Percentiles rank a stretch among this genome's conserved stretches.
phyloP scores from a whole-genome alignment of 2,113 vertebrate species.

The Hippocampus guttulatus region DNA sequence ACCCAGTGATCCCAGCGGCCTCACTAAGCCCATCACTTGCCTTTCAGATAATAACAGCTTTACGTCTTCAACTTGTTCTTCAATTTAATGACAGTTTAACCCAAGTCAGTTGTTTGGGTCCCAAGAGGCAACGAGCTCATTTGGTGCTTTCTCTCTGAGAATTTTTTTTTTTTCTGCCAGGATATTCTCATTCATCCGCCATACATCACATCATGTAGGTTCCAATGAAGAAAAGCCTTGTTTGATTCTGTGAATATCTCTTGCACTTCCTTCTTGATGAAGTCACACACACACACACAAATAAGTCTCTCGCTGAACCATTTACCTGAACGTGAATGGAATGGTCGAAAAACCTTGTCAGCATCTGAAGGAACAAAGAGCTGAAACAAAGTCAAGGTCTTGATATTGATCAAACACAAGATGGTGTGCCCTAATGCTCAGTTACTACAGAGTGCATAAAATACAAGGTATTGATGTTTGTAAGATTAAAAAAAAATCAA shows the following conservation, averaged over 20 bases:
- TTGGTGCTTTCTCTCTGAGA: neutral
- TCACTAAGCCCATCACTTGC: neutral
- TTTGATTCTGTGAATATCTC: neutral
- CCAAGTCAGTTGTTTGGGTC: neutral
- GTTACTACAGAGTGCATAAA: neutral
- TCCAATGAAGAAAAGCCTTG: neutral
- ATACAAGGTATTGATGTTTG: neutral
- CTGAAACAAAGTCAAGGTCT: neutral
- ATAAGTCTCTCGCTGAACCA: too few relatives aligned
- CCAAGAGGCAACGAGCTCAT: neutral
- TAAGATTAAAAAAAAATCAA: neutral
- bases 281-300: neutral
- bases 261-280: neutral
- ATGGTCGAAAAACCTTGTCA: too few relatives aligned
- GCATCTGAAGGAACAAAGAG: neutral
- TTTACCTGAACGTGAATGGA: too few relatives aligned
- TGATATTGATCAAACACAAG: neutral
- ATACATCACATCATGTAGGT: neutral
- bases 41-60: neutral
- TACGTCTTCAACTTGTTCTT: neutral
- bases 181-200: neutral
- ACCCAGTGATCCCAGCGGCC: neutral
- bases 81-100: neutral
- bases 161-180: neutral
- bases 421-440: neutral